Percentiles rank a stretch among this genome's conserved stretches.
Evolutionary conservation across 1,140 invertebrate species (phyloP).

Genomic region (Drosophila sp.): DNA sequence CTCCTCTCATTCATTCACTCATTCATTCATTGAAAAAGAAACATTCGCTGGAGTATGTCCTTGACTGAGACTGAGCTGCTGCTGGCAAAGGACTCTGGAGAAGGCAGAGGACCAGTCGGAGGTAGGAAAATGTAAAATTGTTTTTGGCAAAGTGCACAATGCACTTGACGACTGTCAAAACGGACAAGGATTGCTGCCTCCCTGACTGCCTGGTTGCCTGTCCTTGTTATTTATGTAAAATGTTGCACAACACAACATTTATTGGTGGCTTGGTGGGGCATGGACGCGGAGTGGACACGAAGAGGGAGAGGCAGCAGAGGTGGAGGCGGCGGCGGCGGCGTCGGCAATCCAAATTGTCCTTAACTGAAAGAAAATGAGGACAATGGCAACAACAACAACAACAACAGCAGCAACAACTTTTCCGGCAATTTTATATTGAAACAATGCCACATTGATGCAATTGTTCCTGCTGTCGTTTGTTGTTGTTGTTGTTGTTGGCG

Average conservation of each 20-base stretch:
- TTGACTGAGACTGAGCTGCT: constrained; percentile 35
- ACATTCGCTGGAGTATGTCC: constrained; percentile 47
- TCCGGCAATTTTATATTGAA: constrained; percentile 73
- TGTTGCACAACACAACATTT: constrained; percentile 62
- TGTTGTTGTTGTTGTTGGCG: constrained; percentile 40
- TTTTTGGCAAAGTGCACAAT: constrained; percentile 81
- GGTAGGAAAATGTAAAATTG: constrained; percentile 58
- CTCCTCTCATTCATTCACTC: constrained; percentile 28
- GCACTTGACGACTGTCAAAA: constrained; percentile 78
- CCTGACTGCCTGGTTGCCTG: constrained; percentile 2
- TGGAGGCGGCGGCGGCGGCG: background rate
- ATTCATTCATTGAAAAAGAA: constrained; percentile 43
- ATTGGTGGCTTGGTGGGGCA: constrained; percentile 19
- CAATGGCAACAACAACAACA: constrained; percentile 56
- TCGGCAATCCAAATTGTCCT: constrained; percentile 65
- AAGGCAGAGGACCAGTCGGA: background rate
- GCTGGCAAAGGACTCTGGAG: background rate
- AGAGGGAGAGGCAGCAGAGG: background rate
- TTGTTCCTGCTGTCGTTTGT: constrained; percentile 1
- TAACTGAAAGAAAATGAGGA: constrained; percentile 77
- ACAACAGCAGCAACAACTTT: constrained; percentile 45
- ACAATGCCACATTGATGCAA: constrained; percentile 59
- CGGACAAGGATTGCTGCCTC: constrained; percentile 50
- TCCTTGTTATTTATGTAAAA: constrained; percentile 61
- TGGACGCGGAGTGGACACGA: background rate